Base-by-base conservation (phyloP, 2,113 vertebrate species). In the Pachyramphus minor region DNA sequence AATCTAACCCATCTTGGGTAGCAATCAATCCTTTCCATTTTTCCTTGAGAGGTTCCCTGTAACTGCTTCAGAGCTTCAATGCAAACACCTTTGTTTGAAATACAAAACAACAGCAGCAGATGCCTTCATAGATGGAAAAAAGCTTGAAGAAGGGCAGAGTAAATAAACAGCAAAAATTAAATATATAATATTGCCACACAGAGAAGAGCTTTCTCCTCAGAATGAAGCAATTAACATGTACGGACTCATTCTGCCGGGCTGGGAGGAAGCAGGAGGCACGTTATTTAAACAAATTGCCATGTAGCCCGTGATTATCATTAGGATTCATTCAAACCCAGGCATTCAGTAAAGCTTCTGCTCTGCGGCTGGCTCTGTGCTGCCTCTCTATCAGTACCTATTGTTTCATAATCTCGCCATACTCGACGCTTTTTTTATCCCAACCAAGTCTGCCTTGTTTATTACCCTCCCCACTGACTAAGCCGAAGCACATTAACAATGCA, bases 311-410 rank as follows among this genome's bases (percentile, higher is more conserved):
- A 96, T 97, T 97, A 97, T 94, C 94, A 96, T 97, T 84, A 96
- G 94, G 95, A 75, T 87, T 82, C 93, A 97, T 96, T 97, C 93
- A 97, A 79, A 76, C 59, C 37, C 90, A 78, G 90, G 81, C 93
- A 89, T 95, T 95, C 87, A 96, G 77, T 20, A 78, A 91, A 90
- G 95, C 93, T 96, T 49, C 95, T 95, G 95, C 95, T 95, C 90
- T 67, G 77, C 18, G 58, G 68, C 93, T 95, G 94, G 79, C 94
- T 93, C 86, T 15, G 44, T 67, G 69, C 84, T 94, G 95, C 89
- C 95, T 92, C 86, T 96, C 96, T 95, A 95, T 96, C 94, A 96
- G 93, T 87, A 91, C 89, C 95, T 87, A 95, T 95, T 96, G 96
- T 96, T 95, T 93, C 74, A 89, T 93, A 93, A 96, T 96, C 91